Conservation (phyloP, 1,140 invertebrate genomes). For the Gonioctena quinquepunctata region DNA sequence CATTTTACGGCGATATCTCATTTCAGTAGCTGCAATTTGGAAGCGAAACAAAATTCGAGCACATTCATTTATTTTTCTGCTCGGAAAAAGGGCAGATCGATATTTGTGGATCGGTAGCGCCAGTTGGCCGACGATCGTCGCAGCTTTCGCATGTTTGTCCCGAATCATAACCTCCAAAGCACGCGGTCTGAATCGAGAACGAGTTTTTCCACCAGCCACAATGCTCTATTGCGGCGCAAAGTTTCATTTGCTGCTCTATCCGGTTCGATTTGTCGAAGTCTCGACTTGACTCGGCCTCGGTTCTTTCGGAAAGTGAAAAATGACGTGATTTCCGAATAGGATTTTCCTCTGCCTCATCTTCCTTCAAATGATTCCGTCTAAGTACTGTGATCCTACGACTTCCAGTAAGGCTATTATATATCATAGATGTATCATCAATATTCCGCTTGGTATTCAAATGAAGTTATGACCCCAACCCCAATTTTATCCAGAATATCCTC, state of each 20-base stretch:
- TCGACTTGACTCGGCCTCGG: background rate
- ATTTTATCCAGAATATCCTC: too few species aligned
- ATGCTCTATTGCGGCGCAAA: background rate
- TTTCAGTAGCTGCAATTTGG: too few species aligned
- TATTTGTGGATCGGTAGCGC: conserved; percentile 34
- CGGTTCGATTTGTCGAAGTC: background rate
- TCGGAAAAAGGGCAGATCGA: conserved; percentile 30
- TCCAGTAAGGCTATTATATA: conserved; percentile 47
- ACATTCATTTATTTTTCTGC: too few species aligned
- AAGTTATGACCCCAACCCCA: too few species aligned
- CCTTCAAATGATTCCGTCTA: conserved; percentile 51
- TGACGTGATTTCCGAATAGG: background rate
- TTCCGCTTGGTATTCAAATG: too few species aligned
- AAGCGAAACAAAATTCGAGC: too few species aligned
- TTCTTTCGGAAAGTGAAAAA: background rate
- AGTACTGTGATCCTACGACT: conserved; percentile 45
- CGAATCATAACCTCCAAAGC: conserved; percentile 37
- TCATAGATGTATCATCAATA: too few species aligned
- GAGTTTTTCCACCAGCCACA: background rate
- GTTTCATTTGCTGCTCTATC: background rate
- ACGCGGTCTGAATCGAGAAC: conserved; percentile 1
- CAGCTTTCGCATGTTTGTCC: conserved; percentile 32
- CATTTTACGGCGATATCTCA: too few species aligned
- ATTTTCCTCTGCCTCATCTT: background rate
- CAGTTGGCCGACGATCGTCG: conserved; percentile 42